Conservation (phyloP, 2,113 vertebrate species). For the Coptodon rendalli region DNA sequence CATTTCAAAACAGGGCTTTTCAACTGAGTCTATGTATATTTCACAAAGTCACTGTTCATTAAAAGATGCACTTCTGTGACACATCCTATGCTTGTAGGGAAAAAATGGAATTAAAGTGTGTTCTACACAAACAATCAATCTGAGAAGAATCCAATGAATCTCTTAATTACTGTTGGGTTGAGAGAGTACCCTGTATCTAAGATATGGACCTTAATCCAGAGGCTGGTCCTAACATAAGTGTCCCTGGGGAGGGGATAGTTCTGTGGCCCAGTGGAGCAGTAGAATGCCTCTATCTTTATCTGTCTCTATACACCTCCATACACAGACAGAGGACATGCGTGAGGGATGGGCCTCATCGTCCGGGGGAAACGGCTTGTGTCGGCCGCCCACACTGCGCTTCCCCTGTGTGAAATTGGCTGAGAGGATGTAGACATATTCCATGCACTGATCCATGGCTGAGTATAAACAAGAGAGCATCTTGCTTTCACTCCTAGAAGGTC, state of each 20-base stretch:
- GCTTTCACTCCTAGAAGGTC: constrained; percentile 69
- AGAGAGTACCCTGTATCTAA: background rate
- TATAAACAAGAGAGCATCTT: constrained; percentile 74
- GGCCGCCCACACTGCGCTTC: constrained; percentile 70
- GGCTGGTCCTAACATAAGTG: constrained; percentile 11
- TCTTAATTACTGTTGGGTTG: background rate
- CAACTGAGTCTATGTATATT: background rate
- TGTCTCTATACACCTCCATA: constrained; percentile 50
- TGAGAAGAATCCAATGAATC: background rate
- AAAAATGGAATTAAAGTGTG: background rate
- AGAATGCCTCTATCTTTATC: constrained; percentile 59
- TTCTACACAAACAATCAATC: background rate
- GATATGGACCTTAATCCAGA: constrained; percentile 7
- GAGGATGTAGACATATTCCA: constrained; percentile 82
- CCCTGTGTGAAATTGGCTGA: constrained; percentile 79
- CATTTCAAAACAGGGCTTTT: constrained; percentile 30
- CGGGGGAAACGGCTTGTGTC: constrained; percentile 70
- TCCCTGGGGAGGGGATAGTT: constrained; percentile 51
- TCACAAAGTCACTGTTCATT: background rate
- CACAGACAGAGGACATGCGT: constrained; percentile 54
- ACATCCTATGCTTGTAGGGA: background rate
- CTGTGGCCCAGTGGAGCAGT: constrained; percentile 71
- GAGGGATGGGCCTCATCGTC: constrained; percentile 67
- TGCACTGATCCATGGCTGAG: constrained; percentile 77
- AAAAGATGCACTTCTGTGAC: background rate